A percentile compares a stretch with the other conserved stretches of the same genome.
These are phyloP conservation scores for Drosophila helvetica DNA, from an alignment of 2,888 invertebrate species.

Conservation along the genomic window DNA sequence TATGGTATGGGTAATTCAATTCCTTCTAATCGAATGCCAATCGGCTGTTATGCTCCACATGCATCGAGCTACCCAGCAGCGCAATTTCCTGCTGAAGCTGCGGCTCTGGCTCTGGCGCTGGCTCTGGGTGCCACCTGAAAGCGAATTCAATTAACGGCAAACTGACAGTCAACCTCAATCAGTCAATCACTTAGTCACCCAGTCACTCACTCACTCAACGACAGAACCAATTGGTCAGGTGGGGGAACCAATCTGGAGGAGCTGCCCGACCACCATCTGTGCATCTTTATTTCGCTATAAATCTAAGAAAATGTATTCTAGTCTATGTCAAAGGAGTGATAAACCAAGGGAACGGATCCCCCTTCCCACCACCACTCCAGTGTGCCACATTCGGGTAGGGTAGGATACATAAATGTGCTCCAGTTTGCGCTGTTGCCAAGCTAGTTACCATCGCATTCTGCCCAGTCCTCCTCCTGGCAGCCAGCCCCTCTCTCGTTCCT, in stretches of 20 bases:
- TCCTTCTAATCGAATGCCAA: slow-evolving; percentile 63
- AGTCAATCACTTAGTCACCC: slow-evolving; percentile 37
- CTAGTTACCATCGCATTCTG: neutral
- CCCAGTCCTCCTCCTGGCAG: neutral
- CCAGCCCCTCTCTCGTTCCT: neutral
- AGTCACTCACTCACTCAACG: slow-evolving; percentile 15
- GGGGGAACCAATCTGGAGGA: neutral
- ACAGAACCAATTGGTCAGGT: slow-evolving; percentile 16
- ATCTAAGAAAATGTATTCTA: neutral
- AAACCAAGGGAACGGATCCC: no score
- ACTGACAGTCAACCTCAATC: slow-evolving; percentile 53
- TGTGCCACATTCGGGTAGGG: neutral
- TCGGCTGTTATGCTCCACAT: slow-evolving; percentile 34
- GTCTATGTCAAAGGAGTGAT: neutral
- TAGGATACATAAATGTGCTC: neutral
- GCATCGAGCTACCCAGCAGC: slow-evolving; percentile 32
- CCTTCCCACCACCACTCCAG: neutral
- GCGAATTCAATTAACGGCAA: slow-evolving; percentile 64
- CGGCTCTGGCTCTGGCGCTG: neutral
- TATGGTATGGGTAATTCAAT: slow-evolving; percentile 42
- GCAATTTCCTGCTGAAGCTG: slow-evolving; percentile 62
- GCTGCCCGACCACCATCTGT: slow-evolving; percentile 5
- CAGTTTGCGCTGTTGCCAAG: slow-evolving; percentile 1
- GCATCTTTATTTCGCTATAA: neutral
- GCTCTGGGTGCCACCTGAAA: slow-evolving; percentile 33